Conservation (phyloP, 2,888 invertebrate species). For the Acleris holmiana region DNA sequence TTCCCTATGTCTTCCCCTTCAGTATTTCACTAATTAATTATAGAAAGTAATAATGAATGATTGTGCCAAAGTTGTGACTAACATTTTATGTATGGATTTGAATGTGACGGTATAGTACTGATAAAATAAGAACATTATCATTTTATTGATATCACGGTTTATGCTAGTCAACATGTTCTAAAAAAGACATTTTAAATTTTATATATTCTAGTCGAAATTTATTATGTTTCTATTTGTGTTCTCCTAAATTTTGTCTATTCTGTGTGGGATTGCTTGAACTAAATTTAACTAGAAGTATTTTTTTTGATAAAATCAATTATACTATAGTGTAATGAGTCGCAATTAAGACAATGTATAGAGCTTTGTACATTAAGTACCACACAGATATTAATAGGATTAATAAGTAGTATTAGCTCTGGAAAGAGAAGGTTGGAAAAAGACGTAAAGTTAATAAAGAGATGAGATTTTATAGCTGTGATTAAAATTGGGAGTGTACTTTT, state of each 20-base stretch:
- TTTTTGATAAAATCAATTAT: conserved; percentile 83
- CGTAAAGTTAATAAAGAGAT: conserved; percentile 70
- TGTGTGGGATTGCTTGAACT: conserved; percentile 70
- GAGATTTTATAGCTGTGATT: conserved; percentile 83
- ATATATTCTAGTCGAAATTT: conserved; percentile 80
- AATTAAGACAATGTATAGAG: conserved; percentile 83
- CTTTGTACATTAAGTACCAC: conserved; percentile 81
- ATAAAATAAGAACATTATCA: conserved; percentile 49
- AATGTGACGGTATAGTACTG: conserved; percentile 53
- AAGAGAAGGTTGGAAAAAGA: conserved; percentile 59
- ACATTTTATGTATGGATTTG: conserved; percentile 56
- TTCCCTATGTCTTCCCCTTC: conserved; percentile 79
- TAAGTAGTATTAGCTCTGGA: conserved; percentile 65
- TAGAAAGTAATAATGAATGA: conserved; percentile 58
- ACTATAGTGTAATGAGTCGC: conserved; percentile 76
- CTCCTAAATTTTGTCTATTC: conserved; percentile 54
- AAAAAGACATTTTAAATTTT: conserved; percentile 62
- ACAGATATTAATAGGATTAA: conserved; percentile 79
- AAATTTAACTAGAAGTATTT: conserved; percentile 76
- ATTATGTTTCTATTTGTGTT: conserved; percentile 61
- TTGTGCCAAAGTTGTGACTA: conserved; percentile 80
- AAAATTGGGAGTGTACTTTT: conserved; percentile 74
- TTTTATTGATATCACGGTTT: conserved; percentile 60
- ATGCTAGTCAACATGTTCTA: conserved; percentile 80
- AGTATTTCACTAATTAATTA: conserved; percentile 70